Base-by-base conservation (phyloP, 2,113 vertebrate genomes). In the Oncorhynchus kisutch region DNA sequence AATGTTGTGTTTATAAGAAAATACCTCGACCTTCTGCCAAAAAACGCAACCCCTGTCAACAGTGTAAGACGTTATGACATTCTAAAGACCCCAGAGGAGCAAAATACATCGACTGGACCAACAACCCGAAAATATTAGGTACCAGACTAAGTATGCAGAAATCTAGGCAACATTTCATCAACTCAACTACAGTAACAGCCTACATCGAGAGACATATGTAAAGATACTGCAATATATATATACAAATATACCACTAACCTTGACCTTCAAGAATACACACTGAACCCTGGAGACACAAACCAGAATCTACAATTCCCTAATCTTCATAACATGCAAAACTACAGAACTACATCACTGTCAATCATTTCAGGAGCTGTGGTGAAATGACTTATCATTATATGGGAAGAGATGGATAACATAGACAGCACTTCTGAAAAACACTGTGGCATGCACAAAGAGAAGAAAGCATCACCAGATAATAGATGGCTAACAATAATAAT, bases 221-320 rank as follows among this genome's bases (percentile, higher is more conserved):
- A 4, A 34, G 2, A 39, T 31, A 34, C 65, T 49, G 12, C 4
- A 6, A 25, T 78, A 79, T 86, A 84, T 86, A 84, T 84, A 67
- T 81, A 84, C 81, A 87, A 91, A 88, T 84, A 79, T 81, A 76
- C 76, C 67, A 68, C 76, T 90, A 87, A 89, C 87, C 88, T 91
- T 90, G 86, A 89, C 85, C 88, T 91, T 90, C 77, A 86, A 84
- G 82, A 78, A 90, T 86, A 86, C 74, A 68, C 85, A 79, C 51
- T 54, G 51, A 54, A 54, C 81, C 54, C 82, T 71, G 80, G 84
- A 76, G 76, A 73, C 72, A 83, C 76, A 34, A 14, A 86, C 85
- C 83, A 73, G 76, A 81, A 81, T 82, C 79, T 85, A 77, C 64
- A 29, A 81, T 73, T 88, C 85, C 85, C 76, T 67, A 18, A 18